These are phyloP conservation scores for Ormyrus thymus DNA, from an alignment of 2,888 invertebrate genomes.

Conservation along the genomic window DNA sequence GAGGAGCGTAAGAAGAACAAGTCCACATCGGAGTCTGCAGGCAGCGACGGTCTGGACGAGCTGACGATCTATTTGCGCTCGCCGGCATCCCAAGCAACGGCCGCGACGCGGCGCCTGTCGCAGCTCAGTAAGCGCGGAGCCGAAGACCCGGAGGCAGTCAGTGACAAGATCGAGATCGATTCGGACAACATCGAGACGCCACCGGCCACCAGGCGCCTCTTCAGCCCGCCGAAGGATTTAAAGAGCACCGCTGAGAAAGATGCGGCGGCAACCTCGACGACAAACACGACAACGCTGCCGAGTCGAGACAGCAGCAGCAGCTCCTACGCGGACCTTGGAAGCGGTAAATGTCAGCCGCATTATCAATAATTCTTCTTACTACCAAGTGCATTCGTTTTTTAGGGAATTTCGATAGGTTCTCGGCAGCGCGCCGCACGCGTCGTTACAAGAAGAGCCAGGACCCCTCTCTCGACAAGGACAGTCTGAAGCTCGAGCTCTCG, in stretches of 20 bases:
- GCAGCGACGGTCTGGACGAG: constrained; percentile 52
- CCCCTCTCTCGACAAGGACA: constrained; percentile 56
- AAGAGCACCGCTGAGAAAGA: constrained; percentile 70
- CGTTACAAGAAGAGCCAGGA: constrained; percentile 82
- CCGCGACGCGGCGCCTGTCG: constrained; percentile 64
- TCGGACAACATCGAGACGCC: constrained; percentile 94
- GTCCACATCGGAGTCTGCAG: constrained; percentile 59
- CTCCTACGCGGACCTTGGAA: constrained; percentile 67
- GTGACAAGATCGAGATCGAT: constrained; percentile 88
- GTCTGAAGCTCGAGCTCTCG: constrained; percentile 47
- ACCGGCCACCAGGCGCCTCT: constrained; percentile 84
- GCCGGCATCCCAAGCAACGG: constrained; percentile 60
- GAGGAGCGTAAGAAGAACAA: constrained; percentile 72
- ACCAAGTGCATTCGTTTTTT: neutral
- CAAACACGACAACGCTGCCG: constrained; percentile 9
- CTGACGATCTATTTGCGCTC: constrained; percentile 56
- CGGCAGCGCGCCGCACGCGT: constrained; percentile 87
- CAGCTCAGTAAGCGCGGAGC: constrained; percentile 62
- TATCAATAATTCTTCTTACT: neutral
- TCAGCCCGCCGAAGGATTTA: constrained; percentile 80
- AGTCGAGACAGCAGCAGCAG: constrained; percentile 62
- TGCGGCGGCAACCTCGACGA: neutral
- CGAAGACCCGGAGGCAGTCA: constrained; percentile 67
- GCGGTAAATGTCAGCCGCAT: constrained; percentile 60
- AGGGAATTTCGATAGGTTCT: constrained; percentile 90